phyloP scores from a whole-genome alignment of 2,888 invertebrate genomes.

The Drosophila emarginata region DNA sequence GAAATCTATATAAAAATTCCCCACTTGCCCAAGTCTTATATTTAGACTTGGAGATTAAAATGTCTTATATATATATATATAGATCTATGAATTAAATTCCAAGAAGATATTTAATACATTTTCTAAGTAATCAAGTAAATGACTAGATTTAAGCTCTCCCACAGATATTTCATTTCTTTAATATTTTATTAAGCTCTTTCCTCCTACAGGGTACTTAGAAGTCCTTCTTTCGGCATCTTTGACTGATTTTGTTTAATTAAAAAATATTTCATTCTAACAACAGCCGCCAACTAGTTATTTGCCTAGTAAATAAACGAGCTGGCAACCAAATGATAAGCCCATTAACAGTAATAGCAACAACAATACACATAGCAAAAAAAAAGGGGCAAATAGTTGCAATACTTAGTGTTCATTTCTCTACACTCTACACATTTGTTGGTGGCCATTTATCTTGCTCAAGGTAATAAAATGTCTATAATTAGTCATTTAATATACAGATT shows the following conservation, averaged over 20 bases:
- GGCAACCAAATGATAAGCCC: slow-evolving; percentile 2
- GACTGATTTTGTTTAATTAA: slow-evolving; percentile 62
- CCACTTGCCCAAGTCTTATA: no score
- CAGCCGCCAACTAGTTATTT: slow-evolving; percentile 36
- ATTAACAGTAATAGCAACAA: not conserved
- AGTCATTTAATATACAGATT: slow-evolving; percentile 81
- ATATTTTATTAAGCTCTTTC: not conserved
- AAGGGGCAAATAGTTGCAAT: not conserved
- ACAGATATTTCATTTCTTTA: not conserved
- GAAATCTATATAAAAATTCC: no score
- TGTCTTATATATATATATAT: no score
- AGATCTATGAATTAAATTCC: no score
- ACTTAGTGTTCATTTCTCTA: slow-evolving; percentile 8
- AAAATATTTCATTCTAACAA: slow-evolving; percentile 52
- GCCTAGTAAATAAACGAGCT: not conserved
- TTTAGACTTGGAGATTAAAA: no score
- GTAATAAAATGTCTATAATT: slow-evolving; percentile 80
- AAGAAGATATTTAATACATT: no score
- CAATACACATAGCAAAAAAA: not conserved
- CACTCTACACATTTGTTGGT: slow-evolving; percentile 43
- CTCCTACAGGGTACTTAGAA: not conserved
- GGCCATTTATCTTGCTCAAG: slow-evolving; percentile 78
- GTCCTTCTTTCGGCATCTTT: not conserved
- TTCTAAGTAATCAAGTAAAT: not conserved
- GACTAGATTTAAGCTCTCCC: no score